A percentile compares a stretch with the other conserved stretches of the same genome.
These are phyloP conservation scores for Pipistrellus pygmaeus DNA, from an alignment of 2,797 vertebrate species.

Conservation along the genomic window DNA sequence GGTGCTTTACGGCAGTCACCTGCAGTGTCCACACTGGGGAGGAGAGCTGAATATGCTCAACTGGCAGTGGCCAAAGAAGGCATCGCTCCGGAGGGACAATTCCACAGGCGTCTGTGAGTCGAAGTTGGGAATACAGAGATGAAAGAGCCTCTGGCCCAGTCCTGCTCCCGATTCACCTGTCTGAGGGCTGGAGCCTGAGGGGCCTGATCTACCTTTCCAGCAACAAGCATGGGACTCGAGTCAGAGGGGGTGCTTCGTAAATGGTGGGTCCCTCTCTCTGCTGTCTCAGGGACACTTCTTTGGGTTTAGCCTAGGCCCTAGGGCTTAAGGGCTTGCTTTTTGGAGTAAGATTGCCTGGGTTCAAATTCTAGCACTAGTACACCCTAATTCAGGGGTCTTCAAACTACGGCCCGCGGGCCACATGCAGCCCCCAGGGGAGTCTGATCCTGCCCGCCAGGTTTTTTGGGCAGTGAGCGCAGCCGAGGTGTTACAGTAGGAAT, in stretches of 20 bases:
- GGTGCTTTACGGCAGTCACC: neutral
- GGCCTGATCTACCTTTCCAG: neutral
- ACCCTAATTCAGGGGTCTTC: too few relatives aligned
- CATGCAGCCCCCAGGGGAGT: too few relatives aligned
- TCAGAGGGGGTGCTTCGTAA: neutral
- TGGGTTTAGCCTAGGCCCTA: neutral
- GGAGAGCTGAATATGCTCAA: neutral
- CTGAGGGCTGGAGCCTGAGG: neutral
- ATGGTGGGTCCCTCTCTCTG: neutral
- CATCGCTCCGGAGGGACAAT: neutral
- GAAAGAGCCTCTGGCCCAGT: neutral
- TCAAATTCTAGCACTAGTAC: neutral
- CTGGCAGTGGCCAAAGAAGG: neutral
- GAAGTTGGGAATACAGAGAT: neutral
- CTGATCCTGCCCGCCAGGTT: too few relatives aligned
- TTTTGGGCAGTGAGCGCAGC: too few relatives aligned
- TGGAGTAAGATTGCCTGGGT: neutral
- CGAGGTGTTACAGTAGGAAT: too few relatives aligned
- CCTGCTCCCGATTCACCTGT: neutral
- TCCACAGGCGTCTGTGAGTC: neutral
- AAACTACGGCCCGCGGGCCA: too few relatives aligned
- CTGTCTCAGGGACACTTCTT: neutral
- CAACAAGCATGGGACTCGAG: neutral
- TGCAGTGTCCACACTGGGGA: neutral
- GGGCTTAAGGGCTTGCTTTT: neutral